Conservation (phyloP, 2,113 vertebrate genomes). For the Brevimyrus niger region DNA sequence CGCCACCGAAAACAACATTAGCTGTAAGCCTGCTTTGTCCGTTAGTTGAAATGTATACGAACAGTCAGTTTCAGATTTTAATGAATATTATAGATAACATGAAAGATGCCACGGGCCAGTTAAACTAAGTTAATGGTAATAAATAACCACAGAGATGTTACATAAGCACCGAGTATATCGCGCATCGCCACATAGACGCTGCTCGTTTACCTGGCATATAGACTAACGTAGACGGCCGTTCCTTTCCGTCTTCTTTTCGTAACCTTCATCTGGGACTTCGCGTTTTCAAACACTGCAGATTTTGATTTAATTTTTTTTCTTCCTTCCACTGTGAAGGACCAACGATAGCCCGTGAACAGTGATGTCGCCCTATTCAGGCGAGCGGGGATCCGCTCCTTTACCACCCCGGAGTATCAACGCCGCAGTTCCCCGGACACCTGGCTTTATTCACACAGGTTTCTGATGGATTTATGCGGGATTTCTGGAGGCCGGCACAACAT, state of each 20-base stretch:
- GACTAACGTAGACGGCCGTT: conserved; percentile 41
- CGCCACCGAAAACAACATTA: background rate
- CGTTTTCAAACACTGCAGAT: conserved; percentile 36
- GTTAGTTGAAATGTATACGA: background rate
- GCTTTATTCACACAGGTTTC: background rate
- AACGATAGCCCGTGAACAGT: background rate
- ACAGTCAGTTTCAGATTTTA: background rate
- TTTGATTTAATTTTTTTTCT: conserved; percentile 19
- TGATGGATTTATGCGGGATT: background rate
- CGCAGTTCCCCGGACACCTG: background rate
- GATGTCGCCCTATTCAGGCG: background rate
- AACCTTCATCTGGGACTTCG: conserved; percentile 63
- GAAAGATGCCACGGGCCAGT: background rate
- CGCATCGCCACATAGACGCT: background rate
- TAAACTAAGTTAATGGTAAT: background rate
- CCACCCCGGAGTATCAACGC: background rate
- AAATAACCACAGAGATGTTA: background rate
- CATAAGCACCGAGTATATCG: background rate
- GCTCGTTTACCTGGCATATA: conserved; percentile 56
- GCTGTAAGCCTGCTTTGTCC: background rate
- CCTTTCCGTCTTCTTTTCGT: conserved; percentile 59
- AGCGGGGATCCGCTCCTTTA: background rate
- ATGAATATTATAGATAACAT: background rate
- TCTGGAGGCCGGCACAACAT: background rate
- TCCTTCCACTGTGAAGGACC: background rate